phyloP scores from a whole-genome alignment of 1,140 invertebrate genomes.

The Dendrolimus kikuchii region DNA sequence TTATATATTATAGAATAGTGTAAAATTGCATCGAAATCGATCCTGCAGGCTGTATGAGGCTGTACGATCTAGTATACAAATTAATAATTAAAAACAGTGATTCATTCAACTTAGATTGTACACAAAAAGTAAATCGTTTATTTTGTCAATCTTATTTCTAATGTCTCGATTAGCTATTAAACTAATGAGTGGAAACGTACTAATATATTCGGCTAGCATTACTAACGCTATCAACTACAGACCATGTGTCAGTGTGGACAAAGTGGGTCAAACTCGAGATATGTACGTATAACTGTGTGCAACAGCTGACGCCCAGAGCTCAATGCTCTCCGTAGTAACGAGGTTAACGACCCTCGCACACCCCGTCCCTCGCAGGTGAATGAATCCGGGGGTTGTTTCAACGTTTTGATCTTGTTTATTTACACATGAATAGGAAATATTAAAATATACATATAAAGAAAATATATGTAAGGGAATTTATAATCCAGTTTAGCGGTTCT shows the following conservation, averaged over 20 bases:
- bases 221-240: conserved; percentile 3
- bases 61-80: no score
- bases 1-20: no score
- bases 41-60: no score
- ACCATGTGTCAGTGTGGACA: conserved; percentile 15
- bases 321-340: conserved; percentile 11
- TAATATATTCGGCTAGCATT: conserved; percentile 4
- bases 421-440: neutral
- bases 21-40: no score
- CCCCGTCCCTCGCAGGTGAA: conserved; percentile 14
- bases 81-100: no score
- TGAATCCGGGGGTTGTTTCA: conserved; percentile 10
- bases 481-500: no score
- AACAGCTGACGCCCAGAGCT: conserved; percentile 18
- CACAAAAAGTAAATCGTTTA: no score
- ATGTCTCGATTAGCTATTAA: conserved; percentile 6
- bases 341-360: conserved; percentile 12
- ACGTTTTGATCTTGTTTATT: conserved; percentile 1
- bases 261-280: conserved; percentile 22
- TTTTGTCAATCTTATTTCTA: no score
- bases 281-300: conserved; percentile 15
- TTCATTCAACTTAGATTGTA: no score
- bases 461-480: no score
- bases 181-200: conserved; percentile 13
- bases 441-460: no score